Conservation (phyloP, 2,113 vertebrate genomes). For the Spheniscus mendiculus region DNA sequence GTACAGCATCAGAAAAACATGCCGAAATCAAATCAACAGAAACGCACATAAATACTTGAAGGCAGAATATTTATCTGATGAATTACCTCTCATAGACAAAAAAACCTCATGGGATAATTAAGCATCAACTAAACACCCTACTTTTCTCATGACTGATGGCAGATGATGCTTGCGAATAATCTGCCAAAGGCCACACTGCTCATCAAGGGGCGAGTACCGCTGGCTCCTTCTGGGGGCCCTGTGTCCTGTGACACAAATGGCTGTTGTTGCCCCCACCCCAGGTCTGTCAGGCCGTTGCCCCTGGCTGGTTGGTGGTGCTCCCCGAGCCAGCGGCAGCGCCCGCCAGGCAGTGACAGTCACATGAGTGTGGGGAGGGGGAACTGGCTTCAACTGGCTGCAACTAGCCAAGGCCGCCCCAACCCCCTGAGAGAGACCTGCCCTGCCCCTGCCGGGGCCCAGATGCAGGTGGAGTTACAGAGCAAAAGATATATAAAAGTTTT, state of each 20-base stretch:
- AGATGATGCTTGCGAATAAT: not conserved
- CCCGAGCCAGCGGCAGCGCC: not conserved
- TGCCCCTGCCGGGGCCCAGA: fast-evolving
- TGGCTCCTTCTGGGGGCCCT: fast-evolving
- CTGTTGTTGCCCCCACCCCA: fast-evolving
- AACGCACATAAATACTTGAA: not conserved
- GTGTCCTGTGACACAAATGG: fast-evolving
- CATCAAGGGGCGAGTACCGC: fast-evolving
- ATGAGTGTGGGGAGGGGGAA: not conserved
- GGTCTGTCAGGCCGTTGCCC: not conserved
- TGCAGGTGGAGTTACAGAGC: not conserved
- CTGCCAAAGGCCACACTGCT: not conserved
- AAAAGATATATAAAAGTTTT: not conserved
- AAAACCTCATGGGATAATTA: not conserved
- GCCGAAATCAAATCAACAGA: not conserved
- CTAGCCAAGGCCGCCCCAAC: not conserved
- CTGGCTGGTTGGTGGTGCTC: fast-evolving
- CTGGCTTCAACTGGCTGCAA: fast-evolving
- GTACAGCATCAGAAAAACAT: not conserved
- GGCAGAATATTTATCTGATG: not conserved
- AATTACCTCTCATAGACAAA: not conserved
- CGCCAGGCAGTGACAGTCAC: fast-evolving
- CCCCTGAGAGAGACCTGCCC: not conserved
- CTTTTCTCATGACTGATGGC: not conserved
- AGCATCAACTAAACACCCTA: not conserved